Conservation (phyloP, 2,797 vertebrate species). For the Acrossocheilus fasciatus region DNA sequence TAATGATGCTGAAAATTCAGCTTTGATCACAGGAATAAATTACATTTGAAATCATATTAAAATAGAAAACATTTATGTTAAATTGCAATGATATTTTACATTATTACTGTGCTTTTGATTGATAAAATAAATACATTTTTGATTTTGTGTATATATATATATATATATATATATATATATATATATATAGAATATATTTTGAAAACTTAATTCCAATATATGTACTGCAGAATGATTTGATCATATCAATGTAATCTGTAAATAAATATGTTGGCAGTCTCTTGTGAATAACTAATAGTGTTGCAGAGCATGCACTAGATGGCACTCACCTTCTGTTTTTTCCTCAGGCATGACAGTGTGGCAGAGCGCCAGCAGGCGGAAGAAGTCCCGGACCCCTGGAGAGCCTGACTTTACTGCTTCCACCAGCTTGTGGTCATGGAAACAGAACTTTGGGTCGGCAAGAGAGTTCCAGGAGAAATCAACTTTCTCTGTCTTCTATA, state of each 20-base stretch:
- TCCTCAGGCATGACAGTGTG: conserved; percentile 96
- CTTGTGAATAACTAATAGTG: background rate
- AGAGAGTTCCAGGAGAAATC: conserved; percentile 89
- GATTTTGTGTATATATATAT: background rate
- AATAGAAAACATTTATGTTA: background rate
- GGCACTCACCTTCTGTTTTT: conserved; percentile 84
- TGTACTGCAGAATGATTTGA: background rate
- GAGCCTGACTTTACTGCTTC: conserved; percentile 81
- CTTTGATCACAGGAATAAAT: background rate
- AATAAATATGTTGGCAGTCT: background rate
- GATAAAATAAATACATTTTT: background rate
- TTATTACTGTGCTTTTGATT: background rate
- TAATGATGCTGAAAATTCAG: background rate
- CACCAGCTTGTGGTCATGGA: conserved; percentile 87
- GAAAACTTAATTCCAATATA: background rate
- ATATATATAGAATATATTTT: background rate
- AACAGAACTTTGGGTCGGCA: conserved; percentile 87
- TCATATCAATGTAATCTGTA: background rate
- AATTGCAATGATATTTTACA: background rate
- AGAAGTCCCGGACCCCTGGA: conserved; percentile 79
- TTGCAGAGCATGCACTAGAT: background rate
- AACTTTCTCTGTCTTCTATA: conserved; percentile 84
- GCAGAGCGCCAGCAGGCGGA: conserved; percentile 89
- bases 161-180: too few relatives aligned
- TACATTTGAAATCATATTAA: background rate